Evolutionary conservation across 2,888 invertebrate species (phyloP).

Genomic region (Clistopyga incitator): DNA sequence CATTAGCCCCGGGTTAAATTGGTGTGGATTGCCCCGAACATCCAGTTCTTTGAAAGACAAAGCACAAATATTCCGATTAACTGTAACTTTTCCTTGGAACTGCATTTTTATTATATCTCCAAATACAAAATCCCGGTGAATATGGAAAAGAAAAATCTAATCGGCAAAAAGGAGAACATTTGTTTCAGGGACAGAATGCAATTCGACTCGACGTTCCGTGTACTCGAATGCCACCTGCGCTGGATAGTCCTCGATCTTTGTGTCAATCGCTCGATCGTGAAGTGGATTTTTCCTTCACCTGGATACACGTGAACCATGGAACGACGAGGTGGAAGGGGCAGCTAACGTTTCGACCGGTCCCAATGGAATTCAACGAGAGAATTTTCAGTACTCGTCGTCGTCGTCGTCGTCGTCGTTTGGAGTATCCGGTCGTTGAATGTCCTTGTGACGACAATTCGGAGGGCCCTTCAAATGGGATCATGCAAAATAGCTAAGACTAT

Average conservation of each 20-base stretch:
- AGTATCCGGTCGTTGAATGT: constrained; percentile 51
- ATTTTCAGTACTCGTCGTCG: constrained; percentile 19
- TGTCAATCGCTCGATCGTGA: neutral
- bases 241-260: neutral
- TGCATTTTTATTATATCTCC: too few relatives aligned
- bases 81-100: too few relatives aligned
- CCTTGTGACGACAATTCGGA: constrained; percentile 44
- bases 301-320: neutral
- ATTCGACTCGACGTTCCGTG: constrained; percentile 3
- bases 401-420: constrained; percentile 30
- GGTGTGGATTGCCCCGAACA: too few relatives aligned
- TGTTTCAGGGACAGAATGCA: neutral
- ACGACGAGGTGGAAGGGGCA: neutral
- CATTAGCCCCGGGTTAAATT: too few relatives aligned
- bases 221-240: neutral
- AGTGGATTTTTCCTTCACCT: constrained; percentile 7
- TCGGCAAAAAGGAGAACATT: neutral
- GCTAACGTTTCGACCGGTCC: constrained; percentile 3
- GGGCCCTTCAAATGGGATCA: constrained; percentile 60
- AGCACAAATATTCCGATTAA: too few relatives aligned
- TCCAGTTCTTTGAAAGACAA: too few relatives aligned
- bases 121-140: neutral
- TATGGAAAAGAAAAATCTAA: neutral
- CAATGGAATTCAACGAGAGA: constrained; percentile 39
- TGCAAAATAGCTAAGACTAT: constrained; percentile 59